Base-by-base conservation (phyloP, 2,888 invertebrate genomes). In the Corythucha ciliata region DNA sequence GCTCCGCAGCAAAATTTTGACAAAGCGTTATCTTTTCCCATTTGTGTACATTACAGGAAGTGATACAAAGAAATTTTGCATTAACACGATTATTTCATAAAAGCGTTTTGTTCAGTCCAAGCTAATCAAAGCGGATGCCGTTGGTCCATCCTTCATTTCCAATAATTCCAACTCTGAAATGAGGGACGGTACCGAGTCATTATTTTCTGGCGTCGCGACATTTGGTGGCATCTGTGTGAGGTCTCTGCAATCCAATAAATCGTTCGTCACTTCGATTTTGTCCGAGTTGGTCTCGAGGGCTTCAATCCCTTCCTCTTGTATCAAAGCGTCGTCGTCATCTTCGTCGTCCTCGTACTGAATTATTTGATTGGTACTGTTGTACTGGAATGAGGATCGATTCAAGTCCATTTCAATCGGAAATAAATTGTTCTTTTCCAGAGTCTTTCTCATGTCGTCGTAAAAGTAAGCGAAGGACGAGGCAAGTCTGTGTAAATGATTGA, bases 341-440 rank as follows among this genome's bases (percentile, higher is more conserved):
- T 71, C 70, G 60, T 69, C 67, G 53, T 72, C 70, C 71, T 72
- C 61, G 12, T 55, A 61, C 42, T 49, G 42, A 24, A 52, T 39
- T 48, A 33, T 29, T 27, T 52, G 49, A 20, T 49, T 55, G 18
- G 57, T 56, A 18, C 55, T 80, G 68, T 88, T 85, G 64, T 90
- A 94, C 61, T 90, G 89, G 68, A 96, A 94, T 20, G 92, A 92
- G 49, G 84, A 87, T 60, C 87, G 83, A 1, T 89, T 84, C 6
- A 97, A 74, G 69, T 96, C 96, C 14, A 96, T 89, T 72, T 97
- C 96, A 0, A 97, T 92, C 0, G 96, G 96, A 68, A 97, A 97
- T 2, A 96, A 72, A 0, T 78, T 72, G 0, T 83, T 80, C 10
- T 83, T 82, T 41, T 82, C 79, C 62, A 94, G 72, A 40, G 89